phyloP scores from a whole-genome alignment of 2,113 vertebrate genomes.

The Ardeotis arabs region DNA sequence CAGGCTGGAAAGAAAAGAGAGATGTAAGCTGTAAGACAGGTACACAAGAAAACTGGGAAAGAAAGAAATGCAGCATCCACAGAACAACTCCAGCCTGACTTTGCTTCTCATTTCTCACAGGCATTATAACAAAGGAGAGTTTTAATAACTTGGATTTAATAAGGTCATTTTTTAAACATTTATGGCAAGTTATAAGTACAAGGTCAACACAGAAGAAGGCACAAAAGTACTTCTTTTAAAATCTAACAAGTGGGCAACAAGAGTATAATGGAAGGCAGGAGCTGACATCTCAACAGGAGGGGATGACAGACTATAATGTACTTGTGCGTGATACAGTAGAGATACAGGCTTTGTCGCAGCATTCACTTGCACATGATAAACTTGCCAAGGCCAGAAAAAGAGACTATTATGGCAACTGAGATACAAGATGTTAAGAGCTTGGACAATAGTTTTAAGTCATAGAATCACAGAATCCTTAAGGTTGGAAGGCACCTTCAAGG shows the following conservation, averaged over 20 bases:
- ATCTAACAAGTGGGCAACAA: neutral
- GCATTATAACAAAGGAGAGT: neutral
- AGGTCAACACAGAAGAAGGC: neutral
- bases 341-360: neutral
- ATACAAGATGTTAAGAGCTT: neutral
- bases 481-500: too few species aligned
- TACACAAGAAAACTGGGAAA: neutral
- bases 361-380: neutral
- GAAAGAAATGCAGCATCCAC: neutral
- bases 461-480: too few species aligned
- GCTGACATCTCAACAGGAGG: neutral
- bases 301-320: neutral
- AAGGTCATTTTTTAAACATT: neutral
- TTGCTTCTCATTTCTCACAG: neutral
- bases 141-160: conserved; percentile 24
- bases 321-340: neutral
- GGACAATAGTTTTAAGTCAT: neutral
- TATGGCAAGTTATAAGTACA: neutral
- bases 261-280: neutral
- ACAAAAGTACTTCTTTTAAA: neutral
- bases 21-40: neutral
- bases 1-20: neutral
- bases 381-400: neutral
- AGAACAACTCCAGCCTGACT: neutral
- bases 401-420: neutral